Evolutionary conservation across 2,888 invertebrate genomes (phyloP), one percentile per base, ranked within the genome.

Genomic region (Troides oblongomaculatus): DNA sequence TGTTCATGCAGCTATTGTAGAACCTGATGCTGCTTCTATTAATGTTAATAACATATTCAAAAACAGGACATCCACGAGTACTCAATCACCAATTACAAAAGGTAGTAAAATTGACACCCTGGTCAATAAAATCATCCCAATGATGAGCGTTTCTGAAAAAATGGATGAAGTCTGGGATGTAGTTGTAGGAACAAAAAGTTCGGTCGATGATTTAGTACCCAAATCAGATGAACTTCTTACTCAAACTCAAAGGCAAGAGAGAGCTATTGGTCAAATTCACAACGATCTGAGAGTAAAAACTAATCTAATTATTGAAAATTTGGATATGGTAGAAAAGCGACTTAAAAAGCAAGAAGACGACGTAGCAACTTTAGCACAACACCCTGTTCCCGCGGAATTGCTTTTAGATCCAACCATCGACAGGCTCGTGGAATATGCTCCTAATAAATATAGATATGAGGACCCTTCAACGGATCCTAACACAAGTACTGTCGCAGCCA

Each of bases 121-220:
- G 46, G 96, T 96, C 1, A 95, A 96, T 79, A 96, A 97, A 88
- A 97, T 97, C 82, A 95, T 95, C 74, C 97, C 97, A 0, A 97
- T 97, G 90, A 95, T 97, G 80, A 95, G 95, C 68, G 97, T 97
- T 0, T 96, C 97, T 0, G 97, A 97, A 82, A 97, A 97, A 87
- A 97, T 97, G 97, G 97, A 97, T 78, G 96, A 97, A 86, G 97
- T 97, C 5, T 97, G 97, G 97, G 96, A 97, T 82, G 97, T 97
- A 6, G 97, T 97, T 17, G 97, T 97, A 1, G 97, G 97, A 18
- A 97, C 97, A 4, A 97, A 97, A 82, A 97, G 96, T 78, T 96
- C 97, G 0, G 97, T 97, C 0, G 97, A 97, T 83, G 95, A 97
- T 83, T 91, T 97, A 66, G 94, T 97, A 57, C 97, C 97, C 1